Percentiles rank a stretch among this genome's conserved stretches.
phyloP scores from a whole-genome alignment of 2,888 invertebrate species.

The Drosophila testacea region DNA sequence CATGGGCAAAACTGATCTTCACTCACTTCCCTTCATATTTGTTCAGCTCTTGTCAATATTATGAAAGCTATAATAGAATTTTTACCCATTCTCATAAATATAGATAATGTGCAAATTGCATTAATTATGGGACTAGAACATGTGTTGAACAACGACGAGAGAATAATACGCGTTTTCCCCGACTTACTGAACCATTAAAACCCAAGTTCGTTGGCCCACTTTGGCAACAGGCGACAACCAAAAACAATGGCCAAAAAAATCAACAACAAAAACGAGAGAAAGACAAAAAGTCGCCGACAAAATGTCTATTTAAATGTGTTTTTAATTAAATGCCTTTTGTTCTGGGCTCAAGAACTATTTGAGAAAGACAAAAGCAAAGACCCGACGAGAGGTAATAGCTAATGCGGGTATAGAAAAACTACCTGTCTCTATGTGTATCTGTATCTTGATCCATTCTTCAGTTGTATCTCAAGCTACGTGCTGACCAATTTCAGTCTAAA shows the following conservation, averaged over 20 bases:
- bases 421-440: constrained; percentile 18
- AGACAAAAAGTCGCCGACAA: constrained; percentile 38
- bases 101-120: constrained; percentile 43
- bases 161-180: constrained; percentile 4
- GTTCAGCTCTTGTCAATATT: not conserved
- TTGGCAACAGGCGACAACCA: constrained; percentile 49
- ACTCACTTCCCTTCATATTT: no score
- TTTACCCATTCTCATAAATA: constrained; percentile 3
- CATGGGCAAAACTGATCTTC: not conserved
- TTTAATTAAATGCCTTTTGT: constrained; percentile 76
- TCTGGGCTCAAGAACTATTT: constrained; percentile 45
- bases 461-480: constrained; percentile 27
- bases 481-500: constrained; percentile 40
- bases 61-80: not conserved
- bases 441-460: constrained; percentile 10
- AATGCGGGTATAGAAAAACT: constrained; percentile 37
- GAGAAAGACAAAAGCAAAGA: constrained; percentile 46
- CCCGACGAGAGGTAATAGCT: constrained; percentile 19
- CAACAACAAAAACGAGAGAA: constrained; percentile 5
- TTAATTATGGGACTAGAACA: constrained; percentile 29
- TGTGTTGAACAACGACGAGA: constrained; percentile 20
- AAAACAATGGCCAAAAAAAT: constrained; percentile 47
- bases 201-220: constrained; percentile 69
- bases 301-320: constrained; percentile 69
- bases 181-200: constrained; percentile 57